Evolutionary conservation across 2,113 vertebrate genomes (phyloP), one percentile per base, ranked within the genome.

Genomic region (Nyctereutes procyonoides): DNA sequence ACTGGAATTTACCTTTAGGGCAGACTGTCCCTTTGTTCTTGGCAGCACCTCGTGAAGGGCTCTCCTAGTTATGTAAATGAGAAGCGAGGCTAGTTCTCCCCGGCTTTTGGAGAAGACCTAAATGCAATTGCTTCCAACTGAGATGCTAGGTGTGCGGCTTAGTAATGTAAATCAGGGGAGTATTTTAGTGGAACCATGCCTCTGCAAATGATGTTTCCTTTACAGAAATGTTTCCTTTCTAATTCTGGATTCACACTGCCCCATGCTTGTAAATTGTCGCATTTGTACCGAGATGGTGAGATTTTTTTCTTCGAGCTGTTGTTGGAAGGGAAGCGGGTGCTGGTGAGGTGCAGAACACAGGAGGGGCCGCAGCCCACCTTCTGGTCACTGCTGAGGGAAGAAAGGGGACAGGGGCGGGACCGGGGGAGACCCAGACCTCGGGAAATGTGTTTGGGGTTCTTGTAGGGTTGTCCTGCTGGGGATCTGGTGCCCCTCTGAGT

Each of bases 61-160:
- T 76, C 94, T 93, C 51, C 71, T 89, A 82, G 91, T 97, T 97
- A 97, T 96, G 95, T 69, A 97, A 98, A 98, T 95, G 97, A 96
- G 92, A 69, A 93, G 69, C 73, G 4, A 56, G 60, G 43, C 51
- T 20, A 5, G 3, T 48, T 96, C 32, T 43, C 73, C 17, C 53
- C 0, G 15, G 20, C 85, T 96, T 90, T 84, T 14, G 14, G 28
- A 96, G 95, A 81, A 89, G 69, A 92, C 76, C 63, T 43, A 30
- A 88, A 90, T 5, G 55, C 80, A 28, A 84, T 92, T 74, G 80
- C 93, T 87, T 95, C 62, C 56, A 87, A 91, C 60, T 16, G 76
- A 71, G n/a, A 48, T 16, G 14, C 87, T 80, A 56, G 81, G 93
- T 81, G 71, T 53, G 9, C 55, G 35, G 92, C 81, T 97, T 79